Conservation (phyloP, 2,888 invertebrate species). For the Mongoloraphidia duomilia region DNA sequence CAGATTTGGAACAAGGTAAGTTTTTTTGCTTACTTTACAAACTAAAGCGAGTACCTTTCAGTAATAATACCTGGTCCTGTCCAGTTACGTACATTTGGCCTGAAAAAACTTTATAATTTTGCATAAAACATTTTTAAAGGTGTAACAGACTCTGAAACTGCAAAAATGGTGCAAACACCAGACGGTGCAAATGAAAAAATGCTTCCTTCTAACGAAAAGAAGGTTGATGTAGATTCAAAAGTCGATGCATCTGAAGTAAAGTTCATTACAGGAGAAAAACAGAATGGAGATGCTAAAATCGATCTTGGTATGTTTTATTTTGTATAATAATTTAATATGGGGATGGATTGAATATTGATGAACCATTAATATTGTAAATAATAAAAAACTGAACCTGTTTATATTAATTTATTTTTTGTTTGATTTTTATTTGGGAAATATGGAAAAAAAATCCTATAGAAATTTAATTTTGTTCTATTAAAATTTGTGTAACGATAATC, state of each 20-base stretch:
- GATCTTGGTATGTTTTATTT: slow-evolving; percentile 50
- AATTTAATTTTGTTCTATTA: no score
- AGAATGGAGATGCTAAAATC: slow-evolving; percentile 81
- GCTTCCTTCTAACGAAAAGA: slow-evolving; percentile 43
- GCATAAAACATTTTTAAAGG: slow-evolving; percentile 14
- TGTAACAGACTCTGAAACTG: slow-evolving; percentile 22
- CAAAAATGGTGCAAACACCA: slow-evolving; percentile 28
- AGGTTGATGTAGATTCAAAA: slow-evolving; percentile 37
- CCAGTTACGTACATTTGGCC: background rate
- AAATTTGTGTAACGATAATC: no score
- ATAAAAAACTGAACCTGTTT: no score
- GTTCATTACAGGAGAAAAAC: slow-evolving; percentile 54
- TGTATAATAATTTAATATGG: background rate
- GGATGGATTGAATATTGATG: background rate
- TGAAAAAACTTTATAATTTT: background rate
- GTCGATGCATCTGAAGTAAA: slow-evolving; percentile 56
- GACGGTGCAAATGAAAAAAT: slow-evolving; percentile 62
- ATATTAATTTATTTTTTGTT: no score
- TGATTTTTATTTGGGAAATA: no score
- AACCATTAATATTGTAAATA: background rate
- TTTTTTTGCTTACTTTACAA: slow-evolving; percentile 8
- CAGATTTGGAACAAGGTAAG: slow-evolving; percentile 36
- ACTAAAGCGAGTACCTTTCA: background rate
- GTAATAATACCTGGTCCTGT: no score
- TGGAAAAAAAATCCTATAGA: no score